phyloP scores from a whole-genome alignment of 2,797 vertebrate species.

The Pangasius mekongensis region DNA sequence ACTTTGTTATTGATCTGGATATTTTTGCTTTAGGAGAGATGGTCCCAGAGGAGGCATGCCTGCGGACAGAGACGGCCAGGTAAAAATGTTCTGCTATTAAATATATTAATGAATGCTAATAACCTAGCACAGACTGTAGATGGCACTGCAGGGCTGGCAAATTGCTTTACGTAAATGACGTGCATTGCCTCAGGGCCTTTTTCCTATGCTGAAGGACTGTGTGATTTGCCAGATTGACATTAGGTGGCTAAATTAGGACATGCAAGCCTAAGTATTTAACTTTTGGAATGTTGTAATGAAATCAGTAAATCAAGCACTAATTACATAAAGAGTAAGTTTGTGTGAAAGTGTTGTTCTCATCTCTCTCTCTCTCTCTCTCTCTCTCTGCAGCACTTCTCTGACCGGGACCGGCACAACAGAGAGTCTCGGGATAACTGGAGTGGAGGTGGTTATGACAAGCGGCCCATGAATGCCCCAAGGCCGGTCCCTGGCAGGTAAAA shows the following conservation, averaged over 20 bases:
- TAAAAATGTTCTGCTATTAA: slow-evolving; percentile 57
- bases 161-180: too few relatives aligned
- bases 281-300: background rate
- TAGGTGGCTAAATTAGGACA: background rate
- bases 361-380: background rate
- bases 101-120: background rate
- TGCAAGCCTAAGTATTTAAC: background rate
- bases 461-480: slow-evolving; percentile 73
- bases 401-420: slow-evolving; percentile 84
- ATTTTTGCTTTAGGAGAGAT: slow-evolving; percentile 75
- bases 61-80: slow-evolving; percentile 84
- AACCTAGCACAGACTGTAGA: background rate
- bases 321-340: background rate
- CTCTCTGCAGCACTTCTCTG: slow-evolving; percentile 83
- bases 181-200: background rate
- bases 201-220: background rate
- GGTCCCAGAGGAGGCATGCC: slow-evolving; percentile 76
- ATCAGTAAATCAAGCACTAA: background rate
- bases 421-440: slow-evolving; percentile 82
- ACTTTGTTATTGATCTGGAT: background rate
- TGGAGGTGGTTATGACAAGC: slow-evolving; percentile 82
- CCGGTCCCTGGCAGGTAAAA: slow-evolving; percentile 48
- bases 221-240: background rate
- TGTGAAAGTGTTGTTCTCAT: background rate
- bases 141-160: background rate